phyloP scores from a whole-genome alignment of 2,797 vertebrate genomes.

The Falco columbarius region DNA sequence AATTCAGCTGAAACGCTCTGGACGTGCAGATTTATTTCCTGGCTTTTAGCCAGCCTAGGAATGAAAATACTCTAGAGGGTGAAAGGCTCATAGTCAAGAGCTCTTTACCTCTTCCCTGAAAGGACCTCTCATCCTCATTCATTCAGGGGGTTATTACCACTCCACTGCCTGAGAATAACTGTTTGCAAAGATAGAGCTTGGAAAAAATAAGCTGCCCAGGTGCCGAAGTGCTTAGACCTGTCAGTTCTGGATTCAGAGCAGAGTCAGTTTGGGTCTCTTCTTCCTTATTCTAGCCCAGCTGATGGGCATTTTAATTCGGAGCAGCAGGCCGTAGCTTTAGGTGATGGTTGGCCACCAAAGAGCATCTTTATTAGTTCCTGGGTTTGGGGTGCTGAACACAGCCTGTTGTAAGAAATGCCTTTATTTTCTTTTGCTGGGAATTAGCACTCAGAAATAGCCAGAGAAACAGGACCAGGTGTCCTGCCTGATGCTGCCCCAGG shows the following conservation, averaged over 20 bases:
- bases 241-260: neutral
- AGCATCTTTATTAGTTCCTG: neutral
- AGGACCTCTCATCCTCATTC: conserved; percentile 70
- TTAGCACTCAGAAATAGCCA: neutral
- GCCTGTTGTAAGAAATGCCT: neutral
- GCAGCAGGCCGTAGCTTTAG: neutral
- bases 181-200: conserved; percentile 47
- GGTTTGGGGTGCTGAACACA: neutral
- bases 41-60: conserved; percentile 65
- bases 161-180: conserved; percentile 59
- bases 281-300: accelerated
- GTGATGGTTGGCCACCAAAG: neutral
- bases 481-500: neutral
- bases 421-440: neutral
- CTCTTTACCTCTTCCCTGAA: conserved; percentile 71
- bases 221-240: neutral
- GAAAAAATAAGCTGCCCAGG: conserved; percentile 1
- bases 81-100: conserved; percentile 70
- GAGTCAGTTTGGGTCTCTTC: neutral
- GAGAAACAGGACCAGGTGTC: neutral
- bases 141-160: conserved; percentile 67
- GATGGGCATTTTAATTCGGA: neutral
- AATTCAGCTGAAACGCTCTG: neutral
- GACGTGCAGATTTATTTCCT: conserved; percentile 60
- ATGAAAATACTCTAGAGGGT: conserved; percentile 70